phyloP scores from a whole-genome alignment of 1,140 invertebrate species.

The Anoplophora glabripennis region DNA sequence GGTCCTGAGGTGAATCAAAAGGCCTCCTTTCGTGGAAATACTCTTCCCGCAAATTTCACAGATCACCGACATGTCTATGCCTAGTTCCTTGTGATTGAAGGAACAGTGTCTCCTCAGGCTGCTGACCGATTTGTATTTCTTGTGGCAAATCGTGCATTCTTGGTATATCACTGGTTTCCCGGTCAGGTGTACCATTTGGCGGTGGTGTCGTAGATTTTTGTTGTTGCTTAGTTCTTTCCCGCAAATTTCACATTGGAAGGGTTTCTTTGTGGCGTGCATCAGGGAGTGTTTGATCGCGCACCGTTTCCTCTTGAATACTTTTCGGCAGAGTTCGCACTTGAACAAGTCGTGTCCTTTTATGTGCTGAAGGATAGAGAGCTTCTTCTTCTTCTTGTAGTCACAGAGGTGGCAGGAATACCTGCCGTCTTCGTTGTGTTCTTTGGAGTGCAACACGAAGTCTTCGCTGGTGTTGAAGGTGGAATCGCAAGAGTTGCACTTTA shows the following conservation, averaged over 20 bases:
- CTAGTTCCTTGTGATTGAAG: slow-evolving; percentile 34
- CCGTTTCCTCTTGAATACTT: slow-evolving; percentile 46
- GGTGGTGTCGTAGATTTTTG: slow-evolving; percentile 52
- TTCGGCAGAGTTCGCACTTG: slow-evolving; percentile 48
- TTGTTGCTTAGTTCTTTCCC: slow-evolving; percentile 47
- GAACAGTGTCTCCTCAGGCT: slow-evolving; percentile 8
- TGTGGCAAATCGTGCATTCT: too few species aligned
- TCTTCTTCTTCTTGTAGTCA: slow-evolving; percentile 47
- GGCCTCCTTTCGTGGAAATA: slow-evolving; percentile 65
- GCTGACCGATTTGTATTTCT: too few species aligned
- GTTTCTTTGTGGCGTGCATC: neutral
- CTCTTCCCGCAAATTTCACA: slow-evolving; percentile 78
- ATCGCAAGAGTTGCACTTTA: slow-evolving; percentile 39
- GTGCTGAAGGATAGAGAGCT: slow-evolving; percentile 38
- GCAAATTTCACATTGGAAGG: slow-evolving; percentile 55
- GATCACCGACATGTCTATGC: slow-evolving; percentile 46
- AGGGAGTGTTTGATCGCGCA: neutral
- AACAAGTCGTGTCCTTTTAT: slow-evolving; percentile 22
- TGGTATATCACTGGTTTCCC: too few species aligned
- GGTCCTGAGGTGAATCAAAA: slow-evolving; percentile 68
- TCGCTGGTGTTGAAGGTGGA: slow-evolving; percentile 35
- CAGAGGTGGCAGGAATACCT: slow-evolving; percentile 48
- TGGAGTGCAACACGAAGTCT: slow-evolving; percentile 34
- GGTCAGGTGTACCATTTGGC: slow-evolving; percentile 43
- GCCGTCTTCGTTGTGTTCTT: slow-evolving; percentile 41